Percentiles rank a stretch among this genome's conserved stretches.
Conservation (phyloP, 2,888 invertebrate genomes). For the Diachrysia chrysitis region DNA sequence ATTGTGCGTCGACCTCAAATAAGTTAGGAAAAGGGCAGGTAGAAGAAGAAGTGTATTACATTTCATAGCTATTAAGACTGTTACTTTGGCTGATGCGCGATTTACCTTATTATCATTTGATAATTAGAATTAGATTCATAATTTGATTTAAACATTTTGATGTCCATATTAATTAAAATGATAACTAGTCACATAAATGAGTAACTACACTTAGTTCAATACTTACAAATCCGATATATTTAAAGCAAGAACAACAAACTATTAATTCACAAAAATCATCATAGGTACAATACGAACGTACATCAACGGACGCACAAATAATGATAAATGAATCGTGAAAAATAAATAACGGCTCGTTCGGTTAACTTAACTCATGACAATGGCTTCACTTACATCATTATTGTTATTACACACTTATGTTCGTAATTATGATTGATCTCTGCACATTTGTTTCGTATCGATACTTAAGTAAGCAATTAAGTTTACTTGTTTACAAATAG, state of each 20-base stretch:
- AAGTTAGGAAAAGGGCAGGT: too few relatives aligned
- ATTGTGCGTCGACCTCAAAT: too few relatives aligned
- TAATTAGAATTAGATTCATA: too few relatives aligned
- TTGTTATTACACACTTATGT: slow-evolving; percentile 25
- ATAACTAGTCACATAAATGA: too few relatives aligned
- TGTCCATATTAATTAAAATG: too few relatives aligned
- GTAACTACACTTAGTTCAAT: too few relatives aligned
- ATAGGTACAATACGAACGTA: slow-evolving; percentile 45
- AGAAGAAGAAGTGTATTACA: too few relatives aligned
- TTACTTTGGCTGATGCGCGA: too few relatives aligned
- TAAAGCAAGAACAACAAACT: slow-evolving; percentile 34
- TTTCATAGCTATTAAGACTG: too few relatives aligned
- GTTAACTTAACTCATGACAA: slow-evolving; percentile 35
- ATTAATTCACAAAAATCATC: slow-evolving; percentile 45
- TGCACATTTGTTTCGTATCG: slow-evolving; percentile 18
- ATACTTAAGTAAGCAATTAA: background rate
- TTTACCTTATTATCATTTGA: too few relatives aligned
- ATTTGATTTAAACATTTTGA: too few relatives aligned
- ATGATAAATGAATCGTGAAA: slow-evolving; percentile 61
- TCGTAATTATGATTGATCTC: slow-evolving; percentile 24
- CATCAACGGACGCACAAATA: slow-evolving; percentile 59
- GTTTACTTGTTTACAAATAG: too few relatives aligned
- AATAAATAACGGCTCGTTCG: slow-evolving; percentile 45
- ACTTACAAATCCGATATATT: slow-evolving; percentile 16
- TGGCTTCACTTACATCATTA: slow-evolving; percentile 21